Base-by-base conservation (phyloP, 2,888 invertebrate species). In the Harpalus rufipes region DNA sequence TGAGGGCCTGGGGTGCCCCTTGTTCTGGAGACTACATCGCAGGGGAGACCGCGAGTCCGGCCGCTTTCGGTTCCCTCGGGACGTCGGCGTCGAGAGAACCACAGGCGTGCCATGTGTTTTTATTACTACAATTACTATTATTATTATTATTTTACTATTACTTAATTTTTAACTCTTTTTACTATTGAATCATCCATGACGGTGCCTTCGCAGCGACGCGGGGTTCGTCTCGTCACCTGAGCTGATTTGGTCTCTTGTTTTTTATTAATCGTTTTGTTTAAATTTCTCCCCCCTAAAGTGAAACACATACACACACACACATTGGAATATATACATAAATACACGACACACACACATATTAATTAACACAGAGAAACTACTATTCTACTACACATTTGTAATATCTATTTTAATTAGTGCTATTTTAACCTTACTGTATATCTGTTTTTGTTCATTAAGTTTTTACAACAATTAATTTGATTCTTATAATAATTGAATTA, bases 21-120 rank as follows among this genome's bases (percentile, higher is more conserved):
- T 88, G 88, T 89, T 90, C 89, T 90, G 90, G 90, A 89, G 90
- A 89, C 89, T 88, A 89, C 88, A 89, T 88, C 88, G 89, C 88
- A 88, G 89, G 90, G 82, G 89, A 89, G 89, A 89, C 89, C 86
- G 87, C 86, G 86, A 72, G 80, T 68, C 58, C 80, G 85, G 85
- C 80, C 68, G 80, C 56, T 61, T 59, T 61, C 21, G 41, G 14
- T 32, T 25, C 58, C 7, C 16, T 44, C 25, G 63, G 81, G 44
- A 10, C 12, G n/a, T 1, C 44, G 8, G 5, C 44, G 10, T 0
- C 44, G 44, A 44, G 44, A 51, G 44, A 51, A 51, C 44, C 44
- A 51, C 10, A 51, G 68, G 68, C 74, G 74, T 74, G 82, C 82
- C 82, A 82, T 82, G 82, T 84, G 84, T 84, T 84, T 84, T 84